Evolutionary conservation across 2,797 vertebrate genomes (phyloP).

Genomic region (Miichthys miiuy): DNA sequence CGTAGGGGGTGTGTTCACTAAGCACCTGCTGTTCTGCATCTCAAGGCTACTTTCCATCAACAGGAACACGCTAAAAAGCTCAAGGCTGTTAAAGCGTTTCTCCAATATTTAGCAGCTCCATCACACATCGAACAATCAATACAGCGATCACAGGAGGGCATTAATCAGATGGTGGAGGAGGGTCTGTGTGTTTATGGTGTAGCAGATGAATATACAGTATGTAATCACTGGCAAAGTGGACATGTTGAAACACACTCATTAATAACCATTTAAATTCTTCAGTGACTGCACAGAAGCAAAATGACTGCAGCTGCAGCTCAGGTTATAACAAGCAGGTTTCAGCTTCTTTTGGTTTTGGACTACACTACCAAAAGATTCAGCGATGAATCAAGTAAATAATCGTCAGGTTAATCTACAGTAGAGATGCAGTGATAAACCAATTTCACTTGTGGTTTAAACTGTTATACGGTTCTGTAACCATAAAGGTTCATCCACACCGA

Average conservation of each 20-base stretch:
- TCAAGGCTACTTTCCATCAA: constrained; percentile 36
- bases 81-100: constrained; percentile 6
- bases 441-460: too few species aligned
- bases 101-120: constrained; percentile 45
- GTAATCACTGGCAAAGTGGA: constrained; percentile 14
- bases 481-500: too few species aligned
- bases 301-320: constrained; percentile 8
- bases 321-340: constrained; percentile 4
- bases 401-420: too few species aligned
- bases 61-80: constrained; percentile 18
- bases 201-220: constrained; percentile 21
- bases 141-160: constrained; percentile 15
- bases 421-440: too few species aligned
- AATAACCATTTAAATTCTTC: not conserved
- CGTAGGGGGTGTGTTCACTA: constrained; percentile 40
- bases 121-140: constrained; percentile 51
- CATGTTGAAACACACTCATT: constrained; percentile 30
- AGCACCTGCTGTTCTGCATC: constrained; percentile 52
- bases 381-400: too few species aligned
- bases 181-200: constrained; percentile 9
- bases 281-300: not conserved
- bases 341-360: too few species aligned
- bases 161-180: constrained; percentile 20
- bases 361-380: too few species aligned
- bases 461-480: too few species aligned